phyloP scores from a whole-genome alignment of 1,140 invertebrate genomes.

The Polypedilum vanderplanki region DNA sequence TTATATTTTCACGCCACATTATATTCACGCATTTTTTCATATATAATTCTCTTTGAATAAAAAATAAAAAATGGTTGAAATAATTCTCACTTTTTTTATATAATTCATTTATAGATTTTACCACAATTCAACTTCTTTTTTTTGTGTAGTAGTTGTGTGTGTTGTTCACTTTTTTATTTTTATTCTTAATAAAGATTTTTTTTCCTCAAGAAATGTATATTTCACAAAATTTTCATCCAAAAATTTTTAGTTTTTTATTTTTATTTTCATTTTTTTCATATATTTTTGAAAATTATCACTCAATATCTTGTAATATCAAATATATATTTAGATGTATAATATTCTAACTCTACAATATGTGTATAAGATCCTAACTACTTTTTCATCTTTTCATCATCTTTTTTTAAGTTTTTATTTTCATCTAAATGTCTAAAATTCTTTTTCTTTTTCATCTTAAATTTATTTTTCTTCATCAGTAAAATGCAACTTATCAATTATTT shows the following conservation, averaged over 20 bases:
- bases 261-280: slow-evolving; percentile 1
- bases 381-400: neutral
- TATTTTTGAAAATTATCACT: slow-evolving; percentile 26
- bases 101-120: slow-evolving; percentile 10
- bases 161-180: neutral
- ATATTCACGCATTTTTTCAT: slow-evolving; percentile 19
- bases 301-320: slow-evolving; percentile 28
- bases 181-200: neutral
- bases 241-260: slow-evolving; percentile 24
- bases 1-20: slow-evolving; percentile 13
- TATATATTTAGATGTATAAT: slow-evolving; percentile 27
- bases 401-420: no score
- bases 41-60: slow-evolving; percentile 6
- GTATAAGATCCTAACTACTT: slow-evolving; percentile 26
- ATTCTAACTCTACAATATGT: slow-evolving; percentile 26
- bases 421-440: neutral
- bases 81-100: neutral
- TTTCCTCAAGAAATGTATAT: slow-evolving; percentile 21
- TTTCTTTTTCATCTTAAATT: neutral
- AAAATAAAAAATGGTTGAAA: neutral
- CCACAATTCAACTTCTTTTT: slow-evolving; percentile 2
- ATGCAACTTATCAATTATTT: slow-evolving; percentile 20
- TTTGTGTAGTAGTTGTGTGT: neutral
- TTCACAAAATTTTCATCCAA: slow-evolving; percentile 28
- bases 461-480: neutral